These are phyloP conservation scores for Scaptomyza cyrtandrae DNA, from an alignment of 2,888 invertebrate species.

Conservation along the genomic window DNA sequence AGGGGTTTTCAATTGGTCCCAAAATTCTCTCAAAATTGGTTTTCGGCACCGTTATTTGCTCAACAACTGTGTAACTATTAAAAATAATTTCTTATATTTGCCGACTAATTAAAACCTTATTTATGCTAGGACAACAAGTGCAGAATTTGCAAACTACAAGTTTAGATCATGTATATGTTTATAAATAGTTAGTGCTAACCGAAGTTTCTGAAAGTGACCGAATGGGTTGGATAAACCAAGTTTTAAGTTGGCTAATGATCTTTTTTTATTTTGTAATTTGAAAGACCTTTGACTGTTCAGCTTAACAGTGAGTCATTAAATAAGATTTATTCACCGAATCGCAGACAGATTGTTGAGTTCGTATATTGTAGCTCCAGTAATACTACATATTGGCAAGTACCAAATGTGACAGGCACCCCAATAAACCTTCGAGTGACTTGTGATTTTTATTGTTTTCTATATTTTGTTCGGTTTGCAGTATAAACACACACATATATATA, in stretches of 20 bases:
- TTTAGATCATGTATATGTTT: constrained; percentile 1
- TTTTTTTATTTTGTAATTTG: background rate
- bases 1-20: constrained; percentile 7
- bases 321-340: constrained; percentile 37
- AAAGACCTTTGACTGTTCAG: constrained; percentile 21
- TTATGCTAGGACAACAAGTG: constrained; percentile 13
- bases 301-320: constrained; percentile 14
- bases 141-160: constrained; percentile 5
- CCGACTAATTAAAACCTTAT: constrained; percentile 20
- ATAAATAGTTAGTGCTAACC: background rate
- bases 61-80: constrained; percentile 52
- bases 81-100: constrained; percentile 20
- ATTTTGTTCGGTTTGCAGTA: constrained; percentile 27
- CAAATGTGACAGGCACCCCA: constrained; percentile 47
- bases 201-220: background rate
- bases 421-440: constrained; percentile 68
- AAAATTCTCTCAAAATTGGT: constrained; percentile 4
- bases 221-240: background rate
- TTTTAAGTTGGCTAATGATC: background rate
- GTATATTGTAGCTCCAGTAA: constrained; percentile 1
- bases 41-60: background rate
- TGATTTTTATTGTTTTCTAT: constrained; percentile 34
- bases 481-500: constrained; percentile 4
- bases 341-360: constrained; percentile 18
- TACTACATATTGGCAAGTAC: constrained; percentile 59